Base-by-base conservation (phyloP, 2,888 invertebrate genomes). In the Dendrolimus pini region DNA sequence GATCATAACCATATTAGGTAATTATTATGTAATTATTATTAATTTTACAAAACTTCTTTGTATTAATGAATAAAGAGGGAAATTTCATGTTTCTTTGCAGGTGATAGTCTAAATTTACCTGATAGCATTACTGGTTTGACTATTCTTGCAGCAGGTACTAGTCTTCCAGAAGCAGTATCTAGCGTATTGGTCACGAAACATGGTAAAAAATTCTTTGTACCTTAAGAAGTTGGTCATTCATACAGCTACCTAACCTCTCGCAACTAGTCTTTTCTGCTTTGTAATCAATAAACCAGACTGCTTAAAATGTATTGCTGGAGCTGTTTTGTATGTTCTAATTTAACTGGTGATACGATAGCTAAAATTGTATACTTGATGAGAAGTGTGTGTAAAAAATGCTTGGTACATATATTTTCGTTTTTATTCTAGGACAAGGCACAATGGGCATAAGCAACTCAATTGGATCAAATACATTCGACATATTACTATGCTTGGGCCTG, bases 91-190 rank as follows among this genome's bases (percentile, higher is more conserved):
- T 30, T 30, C 30, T 30, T 30, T 30, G 30, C 30, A 94, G 96
- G 96, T 55, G 95, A 95, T 72, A 95, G 96, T 0, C 82, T 96
- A 13, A 89, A 93, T 64, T 94, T 97, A 56, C 96, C 97, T 0
- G 96, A 97, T 80, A 95, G 96, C 42, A 95, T 97, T 12, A 96
- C 96, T 89, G 97, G 97, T 0, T 89, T 97, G 59, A 96, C 96
- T 3, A 94, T 97, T 69, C 89, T 97, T 41, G 96, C 97, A 0
- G 95, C 96, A 1, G 97, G 97, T 55, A 96, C 96, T 63, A 96
- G 96, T 72, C 93, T 97, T 0, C 97, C 97, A 0, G 97, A 97
- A 88, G 96, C 96, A 0, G 95, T 97, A 1, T 95, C 96, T 52
- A 96, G 96, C 76, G 93, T 97, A 9, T 93, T 97, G 56, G 96